Conservation (phyloP, 2,797 vertebrate species). For the Sardinella longiceps region DNA sequence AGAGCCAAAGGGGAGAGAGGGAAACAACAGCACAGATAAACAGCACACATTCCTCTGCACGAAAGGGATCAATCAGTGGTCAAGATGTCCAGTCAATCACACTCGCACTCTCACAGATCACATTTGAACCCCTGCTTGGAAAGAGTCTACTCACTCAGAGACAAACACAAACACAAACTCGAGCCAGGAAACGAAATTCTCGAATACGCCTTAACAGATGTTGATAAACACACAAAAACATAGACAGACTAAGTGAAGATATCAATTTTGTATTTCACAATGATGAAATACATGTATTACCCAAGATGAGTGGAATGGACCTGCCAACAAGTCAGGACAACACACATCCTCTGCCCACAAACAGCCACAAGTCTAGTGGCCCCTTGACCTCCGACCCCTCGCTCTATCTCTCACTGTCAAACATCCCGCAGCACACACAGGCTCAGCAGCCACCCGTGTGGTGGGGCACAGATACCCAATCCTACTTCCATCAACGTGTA, state of each 20-base stretch:
- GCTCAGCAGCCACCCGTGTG: not conserved
- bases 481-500: not conserved
- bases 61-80: conserved; percentile 14
- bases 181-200: not conserved
- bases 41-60: conserved; percentile 28
- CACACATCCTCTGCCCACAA: not conserved
- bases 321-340: not conserved
- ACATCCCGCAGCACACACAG: not conserved
- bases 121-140: not conserved
- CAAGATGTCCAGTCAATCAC: conserved; percentile 1
- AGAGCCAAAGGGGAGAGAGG: conserved; percentile 19
- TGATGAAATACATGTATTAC: no score
- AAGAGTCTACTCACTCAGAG: not conserved
- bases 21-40: not conserved
- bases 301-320: not conserved
- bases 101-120: not conserved
- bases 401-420: not conserved
- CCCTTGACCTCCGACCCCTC: not conserved
- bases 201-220: not conserved
- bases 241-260: not conserved
- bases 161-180: not conserved
- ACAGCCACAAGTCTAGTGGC: not conserved
- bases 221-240: not conserved
- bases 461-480: not conserved
- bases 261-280: not conserved